These are phyloP conservation scores for Aphelenchoides fujianensis DNA, from an alignment of 1,140 invertebrate genomes.

Conservation along the genomic window DNA sequence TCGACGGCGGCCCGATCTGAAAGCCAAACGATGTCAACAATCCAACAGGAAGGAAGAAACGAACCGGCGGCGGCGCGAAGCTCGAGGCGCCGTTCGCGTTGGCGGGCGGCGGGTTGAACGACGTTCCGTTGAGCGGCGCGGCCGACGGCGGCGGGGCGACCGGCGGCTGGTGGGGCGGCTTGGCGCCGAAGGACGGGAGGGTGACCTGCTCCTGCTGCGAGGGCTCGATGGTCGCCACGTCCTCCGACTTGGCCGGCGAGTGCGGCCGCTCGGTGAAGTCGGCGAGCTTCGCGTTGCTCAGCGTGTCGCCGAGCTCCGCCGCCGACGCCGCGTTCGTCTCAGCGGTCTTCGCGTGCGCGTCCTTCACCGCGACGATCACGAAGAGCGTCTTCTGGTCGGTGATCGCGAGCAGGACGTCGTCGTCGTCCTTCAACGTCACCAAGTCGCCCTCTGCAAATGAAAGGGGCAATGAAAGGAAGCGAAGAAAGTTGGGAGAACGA, in stretches of 20 bases:
- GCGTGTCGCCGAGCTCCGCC: neutral
- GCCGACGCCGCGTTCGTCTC: neutral
- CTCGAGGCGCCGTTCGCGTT: neutral
- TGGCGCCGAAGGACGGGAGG: neutral
- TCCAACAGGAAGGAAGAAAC: no score
- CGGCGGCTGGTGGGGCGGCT: neutral
- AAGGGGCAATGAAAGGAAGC: slow-evolving; percentile 2
- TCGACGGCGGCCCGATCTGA: no score
- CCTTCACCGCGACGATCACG: slow-evolving; percentile 30
- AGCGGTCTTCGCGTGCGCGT: slow-evolving; percentile 12
- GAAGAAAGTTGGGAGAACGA: no score
- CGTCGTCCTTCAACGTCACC: slow-evolving; percentile 46
- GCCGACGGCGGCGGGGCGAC: neutral
- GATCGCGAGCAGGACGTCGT: slow-evolving; percentile 45
- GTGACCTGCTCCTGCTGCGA: slow-evolving; percentile 36
- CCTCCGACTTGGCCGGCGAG: slow-evolving; percentile 25
- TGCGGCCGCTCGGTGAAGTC: slow-evolving; percentile 3
- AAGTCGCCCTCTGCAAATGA: slow-evolving; percentile 50
- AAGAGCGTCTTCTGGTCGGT: slow-evolving; percentile 29
- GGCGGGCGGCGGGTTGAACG: neutral
- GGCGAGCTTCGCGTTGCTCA: neutral
- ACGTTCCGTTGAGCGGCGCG: neutral
- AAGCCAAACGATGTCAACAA: no score
- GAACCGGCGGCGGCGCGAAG: neutral
- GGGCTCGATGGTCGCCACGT: slow-evolving; percentile 39